phyloP scores from a whole-genome alignment of 2,113 vertebrate species.

The Mesoclemmys tuberculata region DNA sequence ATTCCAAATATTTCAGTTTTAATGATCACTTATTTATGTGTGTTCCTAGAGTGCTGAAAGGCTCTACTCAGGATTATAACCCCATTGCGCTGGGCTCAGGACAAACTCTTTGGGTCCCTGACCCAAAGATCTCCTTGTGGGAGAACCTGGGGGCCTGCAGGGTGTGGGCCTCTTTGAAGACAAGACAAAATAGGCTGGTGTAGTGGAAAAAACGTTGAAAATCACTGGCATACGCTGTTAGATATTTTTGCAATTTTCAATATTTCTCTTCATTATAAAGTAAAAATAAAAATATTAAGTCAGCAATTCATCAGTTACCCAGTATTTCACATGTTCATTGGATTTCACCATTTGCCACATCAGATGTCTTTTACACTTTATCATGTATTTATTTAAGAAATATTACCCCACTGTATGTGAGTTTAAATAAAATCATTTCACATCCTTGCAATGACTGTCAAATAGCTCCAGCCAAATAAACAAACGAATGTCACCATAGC shows the following conservation, averaged over 20 bases:
- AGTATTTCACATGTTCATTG: neutral
- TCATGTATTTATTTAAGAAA: neutral
- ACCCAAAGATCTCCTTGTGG: neutral
- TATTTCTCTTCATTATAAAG: neutral
- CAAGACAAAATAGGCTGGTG: neutral
- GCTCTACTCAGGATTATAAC: neutral
- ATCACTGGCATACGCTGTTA: neutral
- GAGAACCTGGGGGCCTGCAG: neutral
- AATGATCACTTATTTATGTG: neutral
- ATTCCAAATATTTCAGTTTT: neutral
- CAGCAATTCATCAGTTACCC: neutral
- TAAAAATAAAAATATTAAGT: neutral
- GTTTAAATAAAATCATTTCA: neutral
- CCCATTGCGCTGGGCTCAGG: neutral
- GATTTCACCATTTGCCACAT: neutral
- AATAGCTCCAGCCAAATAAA: neutral
- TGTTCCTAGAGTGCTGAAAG: neutral
- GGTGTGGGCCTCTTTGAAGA: neutral
- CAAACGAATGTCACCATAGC: neutral
- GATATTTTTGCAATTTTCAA: neutral
- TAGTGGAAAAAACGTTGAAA: neutral
- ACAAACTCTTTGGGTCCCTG: neutral
- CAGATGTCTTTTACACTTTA: neutral
- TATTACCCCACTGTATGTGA: neutral
- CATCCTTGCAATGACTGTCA: neutral